Base-by-base conservation (phyloP, 2,113 vertebrate species). In the Centrocercus urophasianus region DNA sequence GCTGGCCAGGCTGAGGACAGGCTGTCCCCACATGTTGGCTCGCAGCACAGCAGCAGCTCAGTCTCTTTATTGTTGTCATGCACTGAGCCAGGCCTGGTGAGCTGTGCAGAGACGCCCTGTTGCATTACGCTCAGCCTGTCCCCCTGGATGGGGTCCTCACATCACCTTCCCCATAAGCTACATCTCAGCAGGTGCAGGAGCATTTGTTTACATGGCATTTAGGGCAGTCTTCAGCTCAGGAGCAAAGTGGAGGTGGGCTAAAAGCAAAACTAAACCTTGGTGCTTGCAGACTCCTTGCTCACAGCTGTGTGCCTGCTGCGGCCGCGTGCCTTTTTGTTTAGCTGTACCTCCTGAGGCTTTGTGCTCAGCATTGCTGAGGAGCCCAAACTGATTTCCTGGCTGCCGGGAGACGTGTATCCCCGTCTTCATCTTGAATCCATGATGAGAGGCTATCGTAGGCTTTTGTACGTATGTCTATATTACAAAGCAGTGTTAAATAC, bases 401-500 rank as follows among this genome's bases (percentile, higher is more conserved):
- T 13, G 10, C 65, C 32, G 54, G 69, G 8, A 32, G 70, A 81
- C 72, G 71, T 52, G 10, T 17, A 47, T 77, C 63, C 69, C 83
- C 16, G 18, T 57, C 79, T 74, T 76, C 82, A n/a, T 76, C 93
- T 75, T 6, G 38, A 69, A 13, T 50, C 90, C 89, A 30, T 2
- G 3, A 88, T 50, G 83, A 7, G 84, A 40, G 0, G 5, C 64
- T 66, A 86, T 71, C 79, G 3, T 8, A 1, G 3, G 60, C 89
- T 59, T 79, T 76, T 42, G 88, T 89, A 89, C 1, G 42, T 87
- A 89, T 67, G 71, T 81, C 24, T 67, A 9, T 30, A 47, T 78
- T 83, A 81, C 78, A 83, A 59, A 95, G 36, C 56, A 59, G 83
- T 65, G 74, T 88, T 83, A 89, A 94, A 91, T 63, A 89, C 70